Evolutionary conservation across 2,797 vertebrate species (phyloP), one percentile per base, ranked within the genome.

Genomic region (Manis crassicaudata): DNA sequence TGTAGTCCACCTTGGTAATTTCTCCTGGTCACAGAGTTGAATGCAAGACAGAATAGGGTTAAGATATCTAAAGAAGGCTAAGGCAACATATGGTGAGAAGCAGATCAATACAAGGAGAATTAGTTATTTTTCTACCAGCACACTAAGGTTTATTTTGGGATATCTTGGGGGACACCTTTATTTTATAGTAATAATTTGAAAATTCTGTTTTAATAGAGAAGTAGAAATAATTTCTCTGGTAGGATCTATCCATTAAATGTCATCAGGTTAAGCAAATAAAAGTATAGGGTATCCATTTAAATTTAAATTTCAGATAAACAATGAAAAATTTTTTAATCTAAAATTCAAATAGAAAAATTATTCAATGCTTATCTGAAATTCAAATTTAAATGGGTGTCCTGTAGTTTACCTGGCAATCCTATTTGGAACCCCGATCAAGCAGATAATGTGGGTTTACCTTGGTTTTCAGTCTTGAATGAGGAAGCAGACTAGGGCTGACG

Each of bases 141-240:
- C 29, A 8, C 14, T 54, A 54, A 79, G 20, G 32, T 73, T 68
- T 82, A 91, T 88, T 93, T 92, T 58, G 67, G 40, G 23, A 81
- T 75, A 25, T 81, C n/a, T 79, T 32, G 37, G 80, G 63, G 50
- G 50, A 54, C 3, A 86, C 9, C 29, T 73, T 91, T 84, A 80
- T 79, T 95, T 91, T 93, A 96, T 65, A 95, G 46, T 52, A 90
- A 72, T 90, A 77, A 95, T 68, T 72, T 91, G 54, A 80, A 14
- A 43, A 46, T 21, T 37, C 29, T 56, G 56, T 63, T 85, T 95
- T 90, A 77, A 85, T 90, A 79, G 88, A 32, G 29, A 88, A 75
- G 79, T 50, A 85, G 58, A 75, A 81, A 76, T 75, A 88, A 81
- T 35, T 67, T 92, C 21, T 40, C 32, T 54, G 17, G 5, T 46